Evolutionary conservation across 2,888 invertebrate species (phyloP).

Genomic region (Pterobdella sp.): DNA sequence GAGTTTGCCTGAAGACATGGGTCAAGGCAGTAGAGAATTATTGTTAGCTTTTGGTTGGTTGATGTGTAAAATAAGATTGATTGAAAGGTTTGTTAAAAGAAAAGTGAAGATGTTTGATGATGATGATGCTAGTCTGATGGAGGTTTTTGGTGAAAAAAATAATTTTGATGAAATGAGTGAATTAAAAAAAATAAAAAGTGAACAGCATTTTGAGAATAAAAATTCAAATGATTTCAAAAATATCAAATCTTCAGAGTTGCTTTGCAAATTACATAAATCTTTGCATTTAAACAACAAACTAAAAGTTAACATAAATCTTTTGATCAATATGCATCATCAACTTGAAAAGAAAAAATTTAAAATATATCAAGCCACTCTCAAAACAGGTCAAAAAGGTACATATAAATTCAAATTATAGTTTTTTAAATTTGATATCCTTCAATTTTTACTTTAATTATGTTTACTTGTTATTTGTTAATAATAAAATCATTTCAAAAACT

Average conservation of each 20-base stretch:
- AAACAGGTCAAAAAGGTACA: constrained; percentile 29
- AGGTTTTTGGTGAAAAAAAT: constrained; percentile 22
- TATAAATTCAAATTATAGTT: too few relatives aligned
- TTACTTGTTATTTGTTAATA: neutral
- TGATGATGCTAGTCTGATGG: constrained; percentile 25
- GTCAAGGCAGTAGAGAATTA: constrained; percentile 45
- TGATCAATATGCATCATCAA: constrained; percentile 43
- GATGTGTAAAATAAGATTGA: constrained; percentile 43
- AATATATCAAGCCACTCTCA: constrained; percentile 41
- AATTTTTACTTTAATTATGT: neutral
- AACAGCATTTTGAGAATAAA: neutral
- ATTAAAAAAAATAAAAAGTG: neutral
- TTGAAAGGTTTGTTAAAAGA: constrained; percentile 43
- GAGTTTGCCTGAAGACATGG: constrained; percentile 42
- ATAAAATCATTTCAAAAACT: neutral
- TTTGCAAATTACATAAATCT: constrained; percentile 40
- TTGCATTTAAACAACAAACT: constrained; percentile 47
- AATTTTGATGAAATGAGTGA: neutral
- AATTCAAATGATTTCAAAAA: neutral
- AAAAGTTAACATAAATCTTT: constrained; percentile 41
- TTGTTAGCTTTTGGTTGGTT: constrained; percentile 48
- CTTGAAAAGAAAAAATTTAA: constrained; percentile 41
- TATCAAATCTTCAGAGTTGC: neutral
- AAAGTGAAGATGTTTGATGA: constrained; percentile 35
- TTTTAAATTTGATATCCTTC: too few relatives aligned